phyloP scores from a whole-genome alignment of 2,797 vertebrate genomes.

The Chelonia mydas region DNA sequence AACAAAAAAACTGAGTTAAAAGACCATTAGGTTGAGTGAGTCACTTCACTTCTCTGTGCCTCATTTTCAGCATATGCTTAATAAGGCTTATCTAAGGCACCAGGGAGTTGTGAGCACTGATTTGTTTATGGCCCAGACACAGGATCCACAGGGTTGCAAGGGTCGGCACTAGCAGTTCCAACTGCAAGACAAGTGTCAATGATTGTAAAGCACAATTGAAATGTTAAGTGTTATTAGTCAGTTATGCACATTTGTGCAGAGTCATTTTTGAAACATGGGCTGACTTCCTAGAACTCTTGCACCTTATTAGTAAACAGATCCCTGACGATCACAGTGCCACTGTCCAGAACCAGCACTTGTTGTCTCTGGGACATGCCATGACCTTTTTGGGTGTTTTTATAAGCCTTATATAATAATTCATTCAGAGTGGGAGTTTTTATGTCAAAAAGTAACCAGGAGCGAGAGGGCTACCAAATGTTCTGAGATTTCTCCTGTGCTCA shows the following conservation, averaged over 20 bases:
- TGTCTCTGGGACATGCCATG: neutral
- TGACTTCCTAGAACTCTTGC: neutral
- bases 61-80: neutral
- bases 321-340: neutral
- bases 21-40: neutral
- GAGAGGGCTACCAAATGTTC: neutral
- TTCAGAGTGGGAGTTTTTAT: neutral
- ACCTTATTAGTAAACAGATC: neutral
- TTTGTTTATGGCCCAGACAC: neutral
- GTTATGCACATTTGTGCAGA: neutral
- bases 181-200: accelerated
- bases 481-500: neutral
- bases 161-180: neutral
- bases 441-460: neutral
- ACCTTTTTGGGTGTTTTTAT: neutral
- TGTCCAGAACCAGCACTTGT: slow-evolving; percentile 9
- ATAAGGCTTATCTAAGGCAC: accelerated
- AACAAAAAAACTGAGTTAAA: neutral
- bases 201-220: neutral
- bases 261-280: neutral
- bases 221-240: neutral
- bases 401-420: slow-evolving; percentile 15
- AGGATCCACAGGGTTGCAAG: neutral
- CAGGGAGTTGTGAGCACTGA: neutral
- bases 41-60: neutral